These are phyloP conservation scores for Cephus cinctus DNA, from an alignment of 1,140 invertebrate species.

Conservation along the genomic window DNA sequence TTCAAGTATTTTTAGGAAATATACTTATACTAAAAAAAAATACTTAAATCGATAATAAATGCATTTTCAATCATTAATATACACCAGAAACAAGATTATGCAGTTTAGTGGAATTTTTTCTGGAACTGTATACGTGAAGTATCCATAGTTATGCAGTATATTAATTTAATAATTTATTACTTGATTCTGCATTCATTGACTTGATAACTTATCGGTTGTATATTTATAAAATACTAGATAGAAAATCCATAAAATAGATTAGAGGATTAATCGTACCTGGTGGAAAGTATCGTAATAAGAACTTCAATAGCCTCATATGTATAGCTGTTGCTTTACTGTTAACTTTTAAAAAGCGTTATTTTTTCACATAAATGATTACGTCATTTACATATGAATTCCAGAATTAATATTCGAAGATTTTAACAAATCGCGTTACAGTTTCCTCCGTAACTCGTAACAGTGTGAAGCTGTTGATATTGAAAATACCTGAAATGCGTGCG, in stretches of 20 bases:
- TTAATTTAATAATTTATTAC: conserved; percentile 8
- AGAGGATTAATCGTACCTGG: conserved; percentile 49
- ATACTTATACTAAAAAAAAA: too few species aligned
- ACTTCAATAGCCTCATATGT: conserved; percentile 64
- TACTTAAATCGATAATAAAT: too few species aligned
- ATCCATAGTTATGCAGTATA: conserved; percentile 4
- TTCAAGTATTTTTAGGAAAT: too few species aligned
- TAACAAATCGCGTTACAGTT: not conserved
- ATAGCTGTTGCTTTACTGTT: not conserved
- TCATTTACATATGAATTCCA: not conserved
- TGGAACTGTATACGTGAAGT: conserved; percentile 12
- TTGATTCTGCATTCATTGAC: too few species aligned
- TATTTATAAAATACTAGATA: too few species aligned
- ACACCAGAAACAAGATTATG: too few species aligned
- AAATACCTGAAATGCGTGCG: not conserved
- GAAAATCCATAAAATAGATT: conserved; percentile 6
- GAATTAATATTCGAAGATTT: too few species aligned
- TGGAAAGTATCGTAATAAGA: conserved; percentile 69
- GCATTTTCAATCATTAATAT: too few species aligned
- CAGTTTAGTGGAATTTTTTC: too few species aligned
- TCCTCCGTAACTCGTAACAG: not conserved
- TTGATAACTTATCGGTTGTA: too few species aligned
- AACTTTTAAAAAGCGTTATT: not conserved
- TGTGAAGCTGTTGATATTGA: not conserved
- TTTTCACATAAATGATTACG: not conserved